Evolutionary conservation across 2,113 vertebrate species (phyloP), one percentile per base, ranked within the genome.

Genomic region (Tragelaphus scriptus): DNA sequence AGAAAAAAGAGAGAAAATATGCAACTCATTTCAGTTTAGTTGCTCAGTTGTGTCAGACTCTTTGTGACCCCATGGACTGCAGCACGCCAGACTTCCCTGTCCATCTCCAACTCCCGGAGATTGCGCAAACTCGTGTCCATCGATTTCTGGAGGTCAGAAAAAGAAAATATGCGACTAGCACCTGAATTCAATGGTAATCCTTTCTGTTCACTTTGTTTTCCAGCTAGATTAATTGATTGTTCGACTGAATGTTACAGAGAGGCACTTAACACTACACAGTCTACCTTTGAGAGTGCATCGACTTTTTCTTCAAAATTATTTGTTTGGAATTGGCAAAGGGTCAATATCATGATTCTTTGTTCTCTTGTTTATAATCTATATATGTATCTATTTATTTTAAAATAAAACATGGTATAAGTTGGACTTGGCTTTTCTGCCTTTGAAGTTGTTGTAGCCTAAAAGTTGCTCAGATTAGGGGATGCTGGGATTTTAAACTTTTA

Each of bases 141-240:
- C 2, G 68, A 75, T 75, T 75, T 75, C 86, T 36, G 49, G 26
- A 61, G 79, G 61, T 21, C 23, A 12, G 56, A 58, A n/a, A 11
- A 40, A 28, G 30, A 26, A 71, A 71, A 71, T 71, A 71, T 6
- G 2, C 1, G 2, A 25, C 21, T 10, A 7, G 36, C 21, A 7
- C 14, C 0, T 14, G 23, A 13, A 30, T 55, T 21, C 77, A 16
- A 1, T 12, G 2, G n/a, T 56, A 15, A 19, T 15, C 44, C 51
- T 85, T 30, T 61, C 7, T 36, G 30, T n/a, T 40, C 14, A 1
- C 36, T 17, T 59, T 36, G 36, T 13, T 75, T 61, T 16, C 36
- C 55, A 30, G 53, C 15, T 12, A 30, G 59, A 8, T 49, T 30
- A 30, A 17, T 21, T 55, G 82, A 2, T 7, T 47, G 23, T 0